Evolutionary conservation across 1,140 invertebrate species (phyloP).

Genomic region (Pseudobourletiella spinata): DNA sequence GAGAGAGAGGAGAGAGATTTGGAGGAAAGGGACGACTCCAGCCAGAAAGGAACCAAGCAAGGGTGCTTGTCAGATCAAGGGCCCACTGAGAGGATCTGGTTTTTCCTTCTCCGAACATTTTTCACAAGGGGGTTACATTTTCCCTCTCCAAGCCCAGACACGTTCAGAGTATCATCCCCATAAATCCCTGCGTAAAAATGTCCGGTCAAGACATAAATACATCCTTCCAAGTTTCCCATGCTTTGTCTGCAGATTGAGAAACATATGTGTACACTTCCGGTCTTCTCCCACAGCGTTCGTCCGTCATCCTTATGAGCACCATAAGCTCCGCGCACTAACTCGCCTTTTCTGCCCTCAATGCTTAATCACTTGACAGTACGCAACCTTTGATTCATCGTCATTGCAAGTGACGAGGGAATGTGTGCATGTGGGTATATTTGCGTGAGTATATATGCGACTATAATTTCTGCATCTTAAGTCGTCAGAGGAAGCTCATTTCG

Average conservation of each 20-base stretch:
- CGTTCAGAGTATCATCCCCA: neutral
- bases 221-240: constrained; percentile 8
- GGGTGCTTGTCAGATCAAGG: constrained; percentile 4
- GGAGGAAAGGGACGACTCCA: neutral
- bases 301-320: neutral
- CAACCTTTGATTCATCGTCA: too few relatives aligned
- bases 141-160: neutral
- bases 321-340: neutral
- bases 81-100: constrained; percentile 17
- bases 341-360: constrained; percentile 8
- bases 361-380: too few relatives aligned
- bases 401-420: too few relatives aligned
- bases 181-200: neutral
- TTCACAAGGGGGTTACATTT: neutral
- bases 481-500: too few relatives aligned
- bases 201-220: neutral
- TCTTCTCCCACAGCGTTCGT: constrained; percentile 1
- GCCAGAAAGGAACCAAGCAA: constrained; percentile 3
- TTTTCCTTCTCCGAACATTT: constrained; percentile 12
- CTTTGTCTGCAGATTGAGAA: constrained; percentile 15
- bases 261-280: constrained; percentile 29
- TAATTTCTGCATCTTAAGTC: too few relatives aligned
- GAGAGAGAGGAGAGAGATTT: neutral
- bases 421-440: too few relatives aligned
- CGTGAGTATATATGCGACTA: too few relatives aligned